A percentile compares a stretch with the other conserved stretches of the same genome.
phyloP scores from a whole-genome alignment of 2,797 vertebrate species.

The Anas acuta region DNA sequence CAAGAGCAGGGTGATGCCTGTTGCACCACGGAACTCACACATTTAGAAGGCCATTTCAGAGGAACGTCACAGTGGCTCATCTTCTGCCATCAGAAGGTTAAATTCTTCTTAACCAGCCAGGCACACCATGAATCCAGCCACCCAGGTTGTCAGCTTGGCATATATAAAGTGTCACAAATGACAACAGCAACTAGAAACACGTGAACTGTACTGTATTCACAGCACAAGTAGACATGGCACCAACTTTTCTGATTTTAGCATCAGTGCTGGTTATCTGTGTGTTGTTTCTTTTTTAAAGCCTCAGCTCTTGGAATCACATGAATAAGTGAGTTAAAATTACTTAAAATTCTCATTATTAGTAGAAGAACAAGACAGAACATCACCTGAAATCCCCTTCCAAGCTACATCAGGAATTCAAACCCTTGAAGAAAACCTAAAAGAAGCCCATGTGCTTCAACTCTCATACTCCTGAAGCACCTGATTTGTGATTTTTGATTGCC shows the following conservation, averaged over 20 bases:
- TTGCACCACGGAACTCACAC: fast-evolving
- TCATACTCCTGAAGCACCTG: neutral
- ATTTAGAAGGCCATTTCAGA: neutral
- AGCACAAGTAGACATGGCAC: neutral
- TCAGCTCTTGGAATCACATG: neutral
- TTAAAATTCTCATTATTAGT: neutral
- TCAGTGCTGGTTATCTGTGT: fast-evolving
- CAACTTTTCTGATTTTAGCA: neutral
- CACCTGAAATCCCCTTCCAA: neutral
- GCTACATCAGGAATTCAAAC: neutral
- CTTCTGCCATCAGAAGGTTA: neutral
- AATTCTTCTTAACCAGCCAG: neutral
- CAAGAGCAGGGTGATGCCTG: neutral
- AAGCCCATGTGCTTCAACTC: neutral
- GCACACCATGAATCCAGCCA: neutral
- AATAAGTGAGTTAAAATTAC: neutral
- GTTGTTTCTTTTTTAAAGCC: neutral
- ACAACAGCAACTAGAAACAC: neutral
- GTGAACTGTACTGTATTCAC: neutral
- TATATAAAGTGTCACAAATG: neutral
- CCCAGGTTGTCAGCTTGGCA: neutral
- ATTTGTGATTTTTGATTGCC: neutral
- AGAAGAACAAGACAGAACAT: neutral
- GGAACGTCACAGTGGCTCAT: neutral
- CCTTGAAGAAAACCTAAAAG: neutral